Base-by-base conservation (phyloP, 1,140 invertebrate genomes). In the Scaptomyza hsui region DNA sequence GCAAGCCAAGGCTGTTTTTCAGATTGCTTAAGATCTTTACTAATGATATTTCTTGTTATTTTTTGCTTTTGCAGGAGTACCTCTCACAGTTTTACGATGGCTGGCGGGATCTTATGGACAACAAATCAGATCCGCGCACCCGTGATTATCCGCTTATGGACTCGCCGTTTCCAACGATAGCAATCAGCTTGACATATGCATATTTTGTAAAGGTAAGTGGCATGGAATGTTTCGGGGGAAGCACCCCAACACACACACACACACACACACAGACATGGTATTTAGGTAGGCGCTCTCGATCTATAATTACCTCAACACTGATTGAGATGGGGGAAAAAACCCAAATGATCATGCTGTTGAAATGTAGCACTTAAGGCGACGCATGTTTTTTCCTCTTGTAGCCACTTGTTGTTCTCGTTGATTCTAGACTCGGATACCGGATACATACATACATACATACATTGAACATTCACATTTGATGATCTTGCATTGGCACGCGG, bases 71-170 rank as follows among this genome's bases (percentile, higher is more conserved):
- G 67, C 72, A 80, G 75, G 65, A 92, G 89, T 79, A 92, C 93
- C 80, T 93, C 51, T 64, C 72, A 90, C 83, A 61, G 51, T 62
- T 93, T 16, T 93, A 93, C 67, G 92, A 94, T 62, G 91, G 92
- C 55, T 95, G 94, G 89, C 89, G 92, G 65, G 94, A 96, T 83
- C 78, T 96, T 39, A 95, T 96, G 94, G 94, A 95, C 76, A 95
- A 96, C 90, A 94, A 94, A 88, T 78, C 93, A 94, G 96, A 97
- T 92, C 94, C 94, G n/a, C 93, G 97, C 76, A 96, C 97, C 57
- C 95, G 95, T 86, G 93, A 95, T 82, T 98, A 96, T 95, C 93
- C 95, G 48, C 91, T 98, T 70, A 97, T 98, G 96, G 94, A 94
- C 86, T 94, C 94, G 15, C 96, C 96, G 61, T 93, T 95, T 45